phyloP scores from a whole-genome alignment of 2,113 vertebrate genomes.

The Pithys albifrons region DNA sequence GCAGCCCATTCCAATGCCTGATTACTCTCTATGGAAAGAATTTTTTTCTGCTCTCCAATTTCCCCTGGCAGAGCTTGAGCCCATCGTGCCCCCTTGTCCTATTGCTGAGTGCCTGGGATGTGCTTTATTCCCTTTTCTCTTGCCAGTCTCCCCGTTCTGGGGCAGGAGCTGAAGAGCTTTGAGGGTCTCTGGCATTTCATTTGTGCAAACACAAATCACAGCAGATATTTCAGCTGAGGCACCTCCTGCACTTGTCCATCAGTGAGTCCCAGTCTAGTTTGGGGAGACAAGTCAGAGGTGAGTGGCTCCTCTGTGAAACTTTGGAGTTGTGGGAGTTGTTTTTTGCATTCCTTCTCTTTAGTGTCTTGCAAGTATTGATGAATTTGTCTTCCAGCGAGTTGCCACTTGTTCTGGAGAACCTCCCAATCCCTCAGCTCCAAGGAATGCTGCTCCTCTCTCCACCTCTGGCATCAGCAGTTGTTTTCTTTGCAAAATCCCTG shows the following conservation, averaged over 20 bases:
- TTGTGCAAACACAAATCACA: background rate
- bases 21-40: too few relatives aligned
- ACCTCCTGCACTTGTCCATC: background rate
- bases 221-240: background rate
- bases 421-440: background rate
- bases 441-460: background rate
- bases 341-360: background rate
- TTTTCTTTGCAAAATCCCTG: background rate
- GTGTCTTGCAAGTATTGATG: background rate
- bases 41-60: too few relatives aligned
- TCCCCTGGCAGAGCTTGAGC: too few relatives aligned
- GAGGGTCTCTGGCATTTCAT: background rate
- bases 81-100: too few relatives aligned
- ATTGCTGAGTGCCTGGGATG: too few relatives aligned
- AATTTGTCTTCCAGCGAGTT: background rate
- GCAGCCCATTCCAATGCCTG: too few relatives aligned
- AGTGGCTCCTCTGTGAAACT: background rate
- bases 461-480: background rate
- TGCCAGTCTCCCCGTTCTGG: accelerated
- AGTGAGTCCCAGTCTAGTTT: background rate
- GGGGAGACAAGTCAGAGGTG: background rate
- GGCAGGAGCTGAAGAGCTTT: background rate
- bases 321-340: background rate
- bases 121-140: background rate
- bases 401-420: background rate